Conservation (phyloP, 35 echinoderm and acorn worm genomes). For the Holothuria glaberrima region DNA sequence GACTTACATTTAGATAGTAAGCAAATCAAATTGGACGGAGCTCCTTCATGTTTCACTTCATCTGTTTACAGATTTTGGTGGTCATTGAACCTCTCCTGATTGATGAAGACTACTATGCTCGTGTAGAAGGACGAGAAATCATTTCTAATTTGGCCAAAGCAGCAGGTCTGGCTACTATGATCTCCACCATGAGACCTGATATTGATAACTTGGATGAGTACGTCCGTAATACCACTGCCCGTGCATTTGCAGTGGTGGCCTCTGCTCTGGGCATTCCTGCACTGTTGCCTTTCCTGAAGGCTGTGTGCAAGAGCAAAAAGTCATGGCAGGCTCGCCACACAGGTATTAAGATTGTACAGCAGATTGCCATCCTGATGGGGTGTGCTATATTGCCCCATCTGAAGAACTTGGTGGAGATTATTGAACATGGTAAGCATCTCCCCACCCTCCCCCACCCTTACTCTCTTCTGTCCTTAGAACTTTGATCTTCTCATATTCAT, state of each 20-base stretch:
- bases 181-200: constrained; percentile 99
- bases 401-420: constrained; percentile 97
- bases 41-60: background rate
- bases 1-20: too few relatives aligned
- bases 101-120: constrained; percentile 99
- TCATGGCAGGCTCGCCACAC: constrained; percentile 99
- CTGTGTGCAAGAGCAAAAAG: constrained; percentile 99
- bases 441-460: too few relatives aligned
- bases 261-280: constrained; percentile 98
- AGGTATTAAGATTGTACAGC: constrained; percentile 99
- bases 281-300: constrained; percentile 96
- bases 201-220: constrained; percentile 99
- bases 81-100: constrained; percentile 98
- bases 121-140: constrained; percentile 97
- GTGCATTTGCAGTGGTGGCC: constrained; percentile 97
- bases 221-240: constrained; percentile 97
- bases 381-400: constrained; percentile 98
- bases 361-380: constrained; percentile 99
- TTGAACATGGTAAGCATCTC: constrained; percentile 92
- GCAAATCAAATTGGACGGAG: background rate
- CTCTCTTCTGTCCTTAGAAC: too few relatives aligned
- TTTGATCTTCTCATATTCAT: too few relatives aligned
- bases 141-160: constrained; percentile 99
- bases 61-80: constrained; percentile 83
- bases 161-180: constrained; percentile 98